Evolutionary conservation across 2,888 invertebrate species (phyloP).

Genomic region (Uloborus plumipes): DNA sequence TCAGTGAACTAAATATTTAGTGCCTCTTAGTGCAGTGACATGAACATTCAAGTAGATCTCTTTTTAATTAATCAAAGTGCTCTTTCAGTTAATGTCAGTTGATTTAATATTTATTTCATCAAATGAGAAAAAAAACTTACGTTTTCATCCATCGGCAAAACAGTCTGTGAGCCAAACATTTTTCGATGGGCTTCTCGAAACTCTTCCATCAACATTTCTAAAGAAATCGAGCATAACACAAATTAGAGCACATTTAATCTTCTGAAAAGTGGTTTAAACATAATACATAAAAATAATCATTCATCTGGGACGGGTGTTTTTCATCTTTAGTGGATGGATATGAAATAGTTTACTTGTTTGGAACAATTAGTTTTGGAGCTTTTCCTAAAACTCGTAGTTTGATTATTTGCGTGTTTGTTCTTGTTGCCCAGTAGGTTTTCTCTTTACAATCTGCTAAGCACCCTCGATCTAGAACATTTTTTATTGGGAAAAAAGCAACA

Average conservation of each 20-base stretch:
- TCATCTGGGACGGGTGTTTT: background rate
- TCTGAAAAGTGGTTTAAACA: background rate
- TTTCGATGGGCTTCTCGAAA: constrained; percentile 88
- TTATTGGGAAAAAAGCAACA: too few species aligned
- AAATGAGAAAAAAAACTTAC: constrained; percentile 11
- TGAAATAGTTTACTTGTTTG: background rate
- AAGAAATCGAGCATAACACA: background rate
- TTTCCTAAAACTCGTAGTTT: too few species aligned
- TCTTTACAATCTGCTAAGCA: too few species aligned
- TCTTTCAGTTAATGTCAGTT: too few species aligned
- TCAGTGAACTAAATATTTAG: too few species aligned
- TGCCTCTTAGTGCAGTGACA: too few species aligned
- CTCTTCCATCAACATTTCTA: constrained; percentile 82
- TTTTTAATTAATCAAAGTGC: too few species aligned
- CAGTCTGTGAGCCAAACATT: constrained; percentile 78
- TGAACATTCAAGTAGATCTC: too few species aligned
- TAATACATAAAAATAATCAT: background rate
- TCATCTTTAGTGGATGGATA: background rate
- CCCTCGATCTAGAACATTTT: too few species aligned
- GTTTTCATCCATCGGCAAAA: constrained; percentile 27
- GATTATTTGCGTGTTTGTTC: too few species aligned
- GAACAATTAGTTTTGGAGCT: background rate
- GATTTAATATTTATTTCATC: background rate
- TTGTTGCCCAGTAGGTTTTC: too few species aligned
- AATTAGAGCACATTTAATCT: background rate